Percentiles rank a stretch among this genome's conserved stretches.
Conservation (phyloP, 2,888 invertebrate species). For the Nineta flava region DNA sequence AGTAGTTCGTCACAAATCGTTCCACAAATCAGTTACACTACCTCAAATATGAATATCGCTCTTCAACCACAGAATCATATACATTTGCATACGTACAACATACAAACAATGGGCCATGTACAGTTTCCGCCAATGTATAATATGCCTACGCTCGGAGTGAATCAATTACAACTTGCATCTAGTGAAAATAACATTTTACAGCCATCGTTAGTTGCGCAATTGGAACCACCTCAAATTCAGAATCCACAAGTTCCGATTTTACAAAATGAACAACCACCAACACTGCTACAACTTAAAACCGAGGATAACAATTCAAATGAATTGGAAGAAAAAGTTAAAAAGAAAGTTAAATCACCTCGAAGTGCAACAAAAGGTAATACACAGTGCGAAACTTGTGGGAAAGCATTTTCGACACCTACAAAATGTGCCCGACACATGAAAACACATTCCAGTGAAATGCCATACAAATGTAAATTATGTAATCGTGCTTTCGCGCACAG, state of each 20-base stretch:
- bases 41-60: slow-evolving; percentile 11
- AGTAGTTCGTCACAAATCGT: slow-evolving; percentile 16
- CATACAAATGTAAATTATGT: slow-evolving; percentile 28
- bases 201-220: not conserved
- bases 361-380: slow-evolving; percentile 16
- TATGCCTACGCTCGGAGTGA: slow-evolving; percentile 11
- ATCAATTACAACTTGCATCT: slow-evolving; percentile 17
- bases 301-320: slow-evolving; percentile 8
- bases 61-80: slow-evolving; percentile 18
- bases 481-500: slow-evolving; percentile 28
- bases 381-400: slow-evolving; percentile 25
- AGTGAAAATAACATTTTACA: slow-evolving; percentile 3
- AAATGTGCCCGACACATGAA: slow-evolving; percentile 29
- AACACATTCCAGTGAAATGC: slow-evolving; percentile 26
- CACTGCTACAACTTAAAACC: slow-evolving; percentile 12
- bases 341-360: slow-evolving; percentile 5
- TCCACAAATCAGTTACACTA: slow-evolving; percentile 22
- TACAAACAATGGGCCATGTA: slow-evolving; percentile 21
- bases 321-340: slow-evolving; percentile 9
- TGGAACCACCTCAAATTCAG: not conserved
- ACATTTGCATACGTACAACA: slow-evolving; percentile 18
- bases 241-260: slow-evolving; percentile 8
- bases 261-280: slow-evolving; percentile 17
- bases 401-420: slow-evolving; percentile 23
- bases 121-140: slow-evolving; percentile 12